These are phyloP conservation scores for Adelges cooleyi DNA, from an alignment of 1,140 invertebrate species.

Conservation along the genomic window DNA sequence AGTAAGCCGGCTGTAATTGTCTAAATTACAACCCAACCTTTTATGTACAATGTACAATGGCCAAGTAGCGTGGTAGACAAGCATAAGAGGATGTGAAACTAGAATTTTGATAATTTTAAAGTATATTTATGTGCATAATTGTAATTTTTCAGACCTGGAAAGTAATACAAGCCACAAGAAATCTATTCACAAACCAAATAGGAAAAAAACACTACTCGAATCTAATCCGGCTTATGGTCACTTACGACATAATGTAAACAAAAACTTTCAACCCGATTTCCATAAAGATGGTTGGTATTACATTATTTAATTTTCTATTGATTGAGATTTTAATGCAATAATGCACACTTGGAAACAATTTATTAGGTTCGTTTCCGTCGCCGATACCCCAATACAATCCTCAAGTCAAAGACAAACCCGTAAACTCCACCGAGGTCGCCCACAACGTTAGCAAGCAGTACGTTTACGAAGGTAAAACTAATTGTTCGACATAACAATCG, in stretches of 20 bases:
- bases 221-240: background rate
- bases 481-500: background rate
- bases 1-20: too few relatives aligned
- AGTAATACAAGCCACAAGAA: background rate
- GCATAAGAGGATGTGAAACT: too few relatives aligned
- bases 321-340: too few relatives aligned
- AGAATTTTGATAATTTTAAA: background rate
- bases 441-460: conserved; percentile 15
- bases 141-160: conserved; percentile 12
- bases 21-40: too few relatives aligned
- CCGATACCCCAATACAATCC: conserved; percentile 19
- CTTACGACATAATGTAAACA: conserved; percentile 13
- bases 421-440: background rate
- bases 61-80: too few relatives aligned
- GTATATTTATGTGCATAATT: background rate
- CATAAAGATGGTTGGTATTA: conserved; percentile 12
- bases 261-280: conserved; percentile 22
- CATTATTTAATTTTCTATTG: background rate
- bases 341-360: too few relatives aligned
- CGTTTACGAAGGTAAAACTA: conserved; percentile 18
- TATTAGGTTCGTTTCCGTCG: conserved; percentile 12
- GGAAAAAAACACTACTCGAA: background rate
- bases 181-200: conserved; percentile 4
- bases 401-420: background rate
- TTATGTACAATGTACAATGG: too few relatives aligned